Percentiles rank a stretch among this genome's conserved stretches.
These are phyloP conservation scores for Augochlorella aurata DNA, from an alignment of 2,888 invertebrate species.

Conservation along the genomic window DNA sequence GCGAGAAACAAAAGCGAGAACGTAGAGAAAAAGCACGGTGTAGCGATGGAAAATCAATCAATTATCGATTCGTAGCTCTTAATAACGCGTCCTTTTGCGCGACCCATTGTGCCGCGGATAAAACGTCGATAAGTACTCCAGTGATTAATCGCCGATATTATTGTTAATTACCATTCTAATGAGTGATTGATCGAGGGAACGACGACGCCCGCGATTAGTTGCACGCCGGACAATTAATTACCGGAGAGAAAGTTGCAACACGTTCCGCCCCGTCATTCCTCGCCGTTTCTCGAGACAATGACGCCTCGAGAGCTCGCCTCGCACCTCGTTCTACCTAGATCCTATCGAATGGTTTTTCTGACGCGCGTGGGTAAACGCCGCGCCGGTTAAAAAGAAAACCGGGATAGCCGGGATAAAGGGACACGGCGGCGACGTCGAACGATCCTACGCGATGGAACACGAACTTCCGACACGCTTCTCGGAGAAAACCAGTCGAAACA, in stretches of 20 bases:
- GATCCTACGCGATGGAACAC: constrained; percentile 31
- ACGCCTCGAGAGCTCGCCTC: not conserved
- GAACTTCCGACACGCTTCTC: constrained; percentile 58
- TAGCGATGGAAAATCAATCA: constrained; percentile 28
- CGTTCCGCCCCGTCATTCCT: constrained; percentile 27
- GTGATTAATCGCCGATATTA: constrained; percentile 56
- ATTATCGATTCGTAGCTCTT: constrained; percentile 47
- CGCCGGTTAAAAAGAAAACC: not conserved
- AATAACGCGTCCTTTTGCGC: constrained; percentile 45
- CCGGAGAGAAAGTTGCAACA: constrained; percentile 22
- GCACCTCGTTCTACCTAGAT: constrained; percentile 5
- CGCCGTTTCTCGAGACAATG: constrained; percentile 6
- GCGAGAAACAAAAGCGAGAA: not conserved
- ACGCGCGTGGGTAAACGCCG: constrained; percentile 17
- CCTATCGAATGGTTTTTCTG: constrained; percentile 5
- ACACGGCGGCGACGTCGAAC: constrained; percentile 20
- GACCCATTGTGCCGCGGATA: constrained; percentile 22
- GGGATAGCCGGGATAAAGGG: constrained; percentile 17
- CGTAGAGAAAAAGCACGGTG: not conserved
- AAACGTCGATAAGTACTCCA: constrained; percentile 53
- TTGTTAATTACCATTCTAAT: constrained; percentile 57
- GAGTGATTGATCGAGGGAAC: constrained; percentile 57
- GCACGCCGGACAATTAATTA: constrained; percentile 55
- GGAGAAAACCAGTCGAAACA: constrained; percentile 57
- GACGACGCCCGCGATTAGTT: constrained; percentile 58